Conservation (phyloP, 2,797 vertebrate species). For the Syngnathus rostellatus region DNA sequence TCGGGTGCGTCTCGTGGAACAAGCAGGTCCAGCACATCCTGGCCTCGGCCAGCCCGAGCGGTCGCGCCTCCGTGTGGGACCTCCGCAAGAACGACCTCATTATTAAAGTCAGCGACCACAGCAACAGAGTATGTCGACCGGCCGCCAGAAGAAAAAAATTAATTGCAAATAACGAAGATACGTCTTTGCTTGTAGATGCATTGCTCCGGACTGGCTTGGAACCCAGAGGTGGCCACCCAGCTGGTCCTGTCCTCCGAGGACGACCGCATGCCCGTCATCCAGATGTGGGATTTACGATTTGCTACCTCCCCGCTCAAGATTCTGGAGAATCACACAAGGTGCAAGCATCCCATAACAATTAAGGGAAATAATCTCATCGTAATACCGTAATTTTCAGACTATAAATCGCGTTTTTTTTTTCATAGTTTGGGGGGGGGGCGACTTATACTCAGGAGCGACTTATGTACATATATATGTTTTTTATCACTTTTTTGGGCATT, state of each 20-base stretch:
- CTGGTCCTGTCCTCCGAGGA: slow-evolving; percentile 92
- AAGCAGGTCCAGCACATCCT: slow-evolving; percentile 95
- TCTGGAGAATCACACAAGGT: slow-evolving; percentile 94
- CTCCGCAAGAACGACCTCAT: slow-evolving; percentile 96
- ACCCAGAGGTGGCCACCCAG: slow-evolving; percentile 95
- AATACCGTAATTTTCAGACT: too few relatives aligned
- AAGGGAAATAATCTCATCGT: not conserved
- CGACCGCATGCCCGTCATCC: slow-evolving; percentile 90
- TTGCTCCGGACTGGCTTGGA: slow-evolving; percentile 93
- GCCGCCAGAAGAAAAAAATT: not conserved
- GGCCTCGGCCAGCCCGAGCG: slow-evolving; percentile 88
- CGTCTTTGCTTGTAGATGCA: slow-evolving; percentile 77
- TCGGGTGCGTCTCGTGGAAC: slow-evolving; percentile 94
- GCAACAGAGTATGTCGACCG: slow-evolving; percentile 78
- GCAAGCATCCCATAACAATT: not conserved
- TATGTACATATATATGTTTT: too few relatives aligned
- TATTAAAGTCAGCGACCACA: slow-evolving; percentile 99
- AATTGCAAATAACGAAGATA: not conserved
- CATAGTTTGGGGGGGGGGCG: too few relatives aligned
- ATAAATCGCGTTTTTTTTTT: too few relatives aligned
- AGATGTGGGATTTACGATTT: slow-evolving; percentile 98
- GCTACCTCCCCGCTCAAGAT: slow-evolving; percentile 92
- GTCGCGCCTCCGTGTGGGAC: slow-evolving; percentile 91
- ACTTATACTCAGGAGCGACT: too few relatives aligned
- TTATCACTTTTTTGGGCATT: too few relatives aligned